Conservation (phyloP, 2,888 invertebrate genomes). For the Smittia aterrima region DNA sequence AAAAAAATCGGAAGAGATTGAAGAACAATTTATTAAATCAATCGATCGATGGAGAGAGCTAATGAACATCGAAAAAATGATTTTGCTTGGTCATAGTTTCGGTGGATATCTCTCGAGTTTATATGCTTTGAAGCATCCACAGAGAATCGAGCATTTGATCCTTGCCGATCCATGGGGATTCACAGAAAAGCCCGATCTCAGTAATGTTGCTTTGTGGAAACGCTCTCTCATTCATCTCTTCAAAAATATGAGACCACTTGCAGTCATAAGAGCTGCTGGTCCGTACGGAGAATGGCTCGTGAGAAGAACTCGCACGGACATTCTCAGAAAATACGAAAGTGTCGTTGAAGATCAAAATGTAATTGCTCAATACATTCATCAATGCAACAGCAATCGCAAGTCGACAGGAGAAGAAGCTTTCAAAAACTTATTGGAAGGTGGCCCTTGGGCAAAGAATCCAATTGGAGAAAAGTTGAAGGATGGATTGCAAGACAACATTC, state of each 20-base stretch:
- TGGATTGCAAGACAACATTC: slow-evolving; percentile 65
- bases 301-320: slow-evolving; percentile 81
- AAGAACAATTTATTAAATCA: slow-evolving; percentile 83
- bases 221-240: slow-evolving; percentile 18
- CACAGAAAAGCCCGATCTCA: slow-evolving; percentile 59
- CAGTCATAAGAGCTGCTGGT: slow-evolving; percentile 44
- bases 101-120: slow-evolving; percentile 93
- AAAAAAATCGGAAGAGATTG: slow-evolving; percentile 73
- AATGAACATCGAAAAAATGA: slow-evolving; percentile 81
- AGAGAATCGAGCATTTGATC: slow-evolving; percentile 84
- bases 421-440: slow-evolving; percentile 76
- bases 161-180: slow-evolving; percentile 92
- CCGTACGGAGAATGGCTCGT: slow-evolving; percentile 80
- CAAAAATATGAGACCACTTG: slow-evolving; percentile 1
- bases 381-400: slow-evolving; percentile 83
- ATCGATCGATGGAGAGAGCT: slow-evolving; percentile 94
- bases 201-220: slow-evolving; percentile 19
- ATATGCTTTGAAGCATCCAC: slow-evolving; percentile 81
- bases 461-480: slow-evolving; percentile 77
- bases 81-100: slow-evolving; percentile 90
- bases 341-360: slow-evolving; percentile 64
- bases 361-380: slow-evolving; percentile 92
- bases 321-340: slow-evolving; percentile 77
- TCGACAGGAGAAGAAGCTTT: slow-evolving; percentile 94
- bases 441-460: slow-evolving; percentile 78